Evolutionary conservation across 2,888 invertebrate genomes (phyloP).

Genomic region (Apeira syringaria): DNA sequence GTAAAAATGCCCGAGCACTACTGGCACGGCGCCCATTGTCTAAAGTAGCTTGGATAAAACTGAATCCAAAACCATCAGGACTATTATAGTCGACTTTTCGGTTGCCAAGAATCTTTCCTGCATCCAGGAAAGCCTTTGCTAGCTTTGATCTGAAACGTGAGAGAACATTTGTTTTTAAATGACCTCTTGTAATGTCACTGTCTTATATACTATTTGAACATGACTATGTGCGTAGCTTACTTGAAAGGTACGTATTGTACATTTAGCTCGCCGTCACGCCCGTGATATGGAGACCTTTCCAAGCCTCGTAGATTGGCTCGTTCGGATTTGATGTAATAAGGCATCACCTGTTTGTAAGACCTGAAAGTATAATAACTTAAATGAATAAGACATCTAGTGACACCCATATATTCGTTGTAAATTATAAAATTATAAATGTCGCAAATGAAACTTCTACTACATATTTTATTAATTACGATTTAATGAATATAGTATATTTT

Average conservation of each 20-base stretch:
- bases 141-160: slow-evolving; percentile 70
- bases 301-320: slow-evolving; percentile 70
- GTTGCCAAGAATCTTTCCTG: slow-evolving; percentile 85
- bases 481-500: no score
- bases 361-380: slow-evolving; percentile 41
- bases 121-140: slow-evolving; percentile 86
- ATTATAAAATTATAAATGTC: no score
- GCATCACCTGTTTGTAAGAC: slow-evolving; percentile 84
- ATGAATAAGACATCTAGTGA: no score
- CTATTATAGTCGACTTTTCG: slow-evolving; percentile 88
- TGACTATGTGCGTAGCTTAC: slow-evolving; percentile 35
- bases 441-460: no score
- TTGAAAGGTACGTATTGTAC: slow-evolving; percentile 85
- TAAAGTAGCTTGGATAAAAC: slow-evolving; percentile 71
- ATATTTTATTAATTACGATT: no score
- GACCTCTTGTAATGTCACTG: no score
- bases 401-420: no score
- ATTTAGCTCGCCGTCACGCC: slow-evolving; percentile 83
- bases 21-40: slow-evolving; percentile 77
- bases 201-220: neutral
- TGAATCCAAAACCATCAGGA: slow-evolving; percentile 84
- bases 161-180: neutral
- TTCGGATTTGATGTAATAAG: slow-evolving; percentile 86
- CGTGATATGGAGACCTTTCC: slow-evolving; percentile 81
- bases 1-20: slow-evolving; percentile 84